Evolutionary conservation across 2,888 invertebrate genomes (phyloP).

Genomic region (Lomographa bimaculata): DNA sequence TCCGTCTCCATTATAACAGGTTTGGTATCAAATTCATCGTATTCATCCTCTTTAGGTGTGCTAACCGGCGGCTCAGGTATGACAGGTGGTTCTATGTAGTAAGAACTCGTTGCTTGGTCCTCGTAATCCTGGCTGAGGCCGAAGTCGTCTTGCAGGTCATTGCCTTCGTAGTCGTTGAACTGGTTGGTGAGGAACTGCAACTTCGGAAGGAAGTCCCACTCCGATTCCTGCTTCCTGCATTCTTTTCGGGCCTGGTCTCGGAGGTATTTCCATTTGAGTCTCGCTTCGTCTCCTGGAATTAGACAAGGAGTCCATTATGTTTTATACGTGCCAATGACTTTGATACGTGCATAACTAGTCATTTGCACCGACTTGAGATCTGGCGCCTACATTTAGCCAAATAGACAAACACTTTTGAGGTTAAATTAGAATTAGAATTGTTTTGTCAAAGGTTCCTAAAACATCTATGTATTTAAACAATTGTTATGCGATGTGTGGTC

Average conservation of each 20-base stretch:
- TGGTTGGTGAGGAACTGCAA: conserved; percentile 71
- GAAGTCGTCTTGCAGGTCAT: conserved; percentile 51
- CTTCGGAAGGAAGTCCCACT: conserved; percentile 72
- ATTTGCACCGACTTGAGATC: no score
- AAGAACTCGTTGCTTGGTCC: conserved; percentile 50
- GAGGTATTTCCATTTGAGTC: conserved; percentile 76
- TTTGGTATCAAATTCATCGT: conserved; percentile 75
- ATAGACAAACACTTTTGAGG: no score
- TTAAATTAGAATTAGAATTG: no score
- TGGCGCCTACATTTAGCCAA: no score
- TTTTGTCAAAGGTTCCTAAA: no score
- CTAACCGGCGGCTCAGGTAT: conserved; percentile 28
- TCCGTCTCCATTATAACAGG: conserved; percentile 76
- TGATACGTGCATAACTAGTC: no score
- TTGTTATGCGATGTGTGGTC: no score
- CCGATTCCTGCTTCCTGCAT: conserved; percentile 68
- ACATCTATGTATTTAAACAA: no score
- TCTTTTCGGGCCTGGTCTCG: conserved; percentile 76
- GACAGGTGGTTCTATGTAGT: conserved; percentile 50
- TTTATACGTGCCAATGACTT: no score
- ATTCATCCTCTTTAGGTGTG: conserved; percentile 69
- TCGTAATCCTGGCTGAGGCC: conserved; percentile 49
- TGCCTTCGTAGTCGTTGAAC: conserved; percentile 71
- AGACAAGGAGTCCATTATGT: no score
- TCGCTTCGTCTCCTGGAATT: conserved; percentile 71